Conservation (phyloP, 2,113 vertebrate species). For the Arenaria interpres region DNA sequence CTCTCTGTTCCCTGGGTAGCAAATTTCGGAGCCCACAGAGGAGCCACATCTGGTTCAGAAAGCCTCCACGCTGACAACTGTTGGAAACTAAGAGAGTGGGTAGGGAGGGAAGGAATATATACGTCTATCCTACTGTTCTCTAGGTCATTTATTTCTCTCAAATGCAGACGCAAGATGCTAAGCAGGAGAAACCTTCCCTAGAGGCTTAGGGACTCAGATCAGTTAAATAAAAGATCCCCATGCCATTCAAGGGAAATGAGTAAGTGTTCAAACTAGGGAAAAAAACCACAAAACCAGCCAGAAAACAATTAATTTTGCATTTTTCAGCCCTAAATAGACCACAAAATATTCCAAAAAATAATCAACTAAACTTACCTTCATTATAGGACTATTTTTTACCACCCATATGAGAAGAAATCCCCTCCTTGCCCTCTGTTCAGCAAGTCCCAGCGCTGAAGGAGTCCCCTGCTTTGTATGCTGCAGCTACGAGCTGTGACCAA, state of each 20-base stretch:
- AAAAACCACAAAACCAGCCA: accelerated
- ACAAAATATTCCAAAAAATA: not conserved
- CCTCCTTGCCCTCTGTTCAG: not conserved
- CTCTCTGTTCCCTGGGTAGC: not conserved
- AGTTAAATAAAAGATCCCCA: not conserved
- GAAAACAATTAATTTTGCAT: not conserved
- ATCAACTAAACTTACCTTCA: not conserved
- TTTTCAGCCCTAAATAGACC: not conserved
- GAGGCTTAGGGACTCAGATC: not conserved
- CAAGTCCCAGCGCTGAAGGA: not conserved
- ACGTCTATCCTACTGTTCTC: not conserved
- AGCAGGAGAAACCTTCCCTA: not conserved
- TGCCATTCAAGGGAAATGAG: not conserved
- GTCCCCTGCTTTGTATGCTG: not conserved
- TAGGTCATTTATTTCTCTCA: not conserved
- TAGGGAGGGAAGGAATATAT: not conserved
- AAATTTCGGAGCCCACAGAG: not conserved
- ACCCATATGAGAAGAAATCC: not conserved
- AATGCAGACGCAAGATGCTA: not conserved
- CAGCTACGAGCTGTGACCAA: not conserved
- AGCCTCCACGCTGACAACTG: not conserved
- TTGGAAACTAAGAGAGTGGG: not conserved
- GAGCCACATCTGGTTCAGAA: not conserved
- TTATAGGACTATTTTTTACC: not conserved
- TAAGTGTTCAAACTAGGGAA: not conserved